phyloP scores from a whole-genome alignment of 92 coral and sea anemone species.

The Phenganax marumi region DNA sequence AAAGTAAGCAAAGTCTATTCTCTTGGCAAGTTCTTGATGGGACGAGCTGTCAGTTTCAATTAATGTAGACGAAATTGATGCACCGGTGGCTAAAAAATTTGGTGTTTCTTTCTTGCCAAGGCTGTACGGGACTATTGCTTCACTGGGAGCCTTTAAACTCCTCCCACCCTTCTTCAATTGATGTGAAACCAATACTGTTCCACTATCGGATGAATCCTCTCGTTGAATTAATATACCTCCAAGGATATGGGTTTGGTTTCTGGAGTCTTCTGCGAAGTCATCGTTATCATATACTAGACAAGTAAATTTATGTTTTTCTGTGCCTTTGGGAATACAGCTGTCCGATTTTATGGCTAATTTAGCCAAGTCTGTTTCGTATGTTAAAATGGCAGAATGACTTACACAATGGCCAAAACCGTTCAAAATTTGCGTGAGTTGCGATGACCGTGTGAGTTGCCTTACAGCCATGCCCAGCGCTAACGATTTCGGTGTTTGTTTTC shows the following conservation, averaged over 20 bases:
- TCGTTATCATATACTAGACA: slow-evolving; percentile 38
- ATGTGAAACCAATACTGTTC: neutral
- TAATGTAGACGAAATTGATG: neutral
- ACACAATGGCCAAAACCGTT: slow-evolving; percentile 38
- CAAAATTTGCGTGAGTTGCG: slow-evolving; percentile 33
- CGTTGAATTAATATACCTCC: slow-evolving; percentile 32
- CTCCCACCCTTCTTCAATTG: neutral
- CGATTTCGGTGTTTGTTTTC: slow-evolving; percentile 22
- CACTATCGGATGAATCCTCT: slow-evolving; percentile 11
- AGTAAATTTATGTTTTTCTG: slow-evolving; percentile 21
- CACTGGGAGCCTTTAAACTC: neutral
- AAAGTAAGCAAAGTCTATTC: too few relatives aligned
- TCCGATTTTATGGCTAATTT: slow-evolving; percentile 19
- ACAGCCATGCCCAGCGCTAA: slow-evolving; percentile 36
- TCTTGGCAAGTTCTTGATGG: neutral
- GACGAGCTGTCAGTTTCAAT: too few relatives aligned
- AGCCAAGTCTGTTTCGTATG: slow-evolving; percentile 32
- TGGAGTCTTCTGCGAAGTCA: slow-evolving; percentile 26
- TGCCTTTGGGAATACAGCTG: slow-evolving; percentile 18
- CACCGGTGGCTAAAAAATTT: neutral
- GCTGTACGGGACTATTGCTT: neutral
- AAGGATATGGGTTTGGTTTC: slow-evolving; percentile 21
- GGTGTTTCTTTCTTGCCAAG: neutral
- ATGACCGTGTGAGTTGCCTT: slow-evolving; percentile 32
- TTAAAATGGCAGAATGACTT: slow-evolving; percentile 34